Conservation (phyloP, 2,797 vertebrate genomes). For the Typhlichthys eigenmanni region DNA sequence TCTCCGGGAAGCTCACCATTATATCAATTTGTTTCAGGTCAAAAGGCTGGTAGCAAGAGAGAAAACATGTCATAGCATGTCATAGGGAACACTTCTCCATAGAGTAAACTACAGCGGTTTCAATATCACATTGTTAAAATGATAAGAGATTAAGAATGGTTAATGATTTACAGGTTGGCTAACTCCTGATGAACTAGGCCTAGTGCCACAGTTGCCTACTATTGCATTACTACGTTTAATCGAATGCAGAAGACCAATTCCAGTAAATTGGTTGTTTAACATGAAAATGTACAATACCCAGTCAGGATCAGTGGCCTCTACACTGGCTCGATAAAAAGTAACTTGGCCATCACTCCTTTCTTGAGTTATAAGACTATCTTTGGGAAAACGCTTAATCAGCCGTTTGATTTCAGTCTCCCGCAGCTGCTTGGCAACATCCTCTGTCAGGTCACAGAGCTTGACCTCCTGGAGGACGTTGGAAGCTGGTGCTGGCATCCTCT, state of each 20-base stretch:
- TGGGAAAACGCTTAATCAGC: slow-evolving; percentile 79
- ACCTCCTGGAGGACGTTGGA: slow-evolving; percentile 57
- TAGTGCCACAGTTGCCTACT: background rate
- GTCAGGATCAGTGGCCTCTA: slow-evolving; percentile 81
- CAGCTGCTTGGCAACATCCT: slow-evolving; percentile 66
- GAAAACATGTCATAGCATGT: slow-evolving; percentile 5
- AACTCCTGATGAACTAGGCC: slow-evolving; percentile 6
- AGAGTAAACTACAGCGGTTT: background rate
- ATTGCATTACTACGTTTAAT: background rate
- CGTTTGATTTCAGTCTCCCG: slow-evolving; percentile 79
- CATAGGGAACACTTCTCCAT: slow-evolving; percentile 1
- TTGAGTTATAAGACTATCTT: slow-evolving; percentile 80
- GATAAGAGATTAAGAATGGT: background rate
- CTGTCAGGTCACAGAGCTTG: slow-evolving; percentile 75
- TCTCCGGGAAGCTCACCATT: slow-evolving; percentile 83
- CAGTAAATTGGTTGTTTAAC: background rate
- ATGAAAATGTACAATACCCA: slow-evolving; percentile 69
- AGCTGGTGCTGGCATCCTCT: slow-evolving; percentile 30
- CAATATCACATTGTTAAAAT: background rate
- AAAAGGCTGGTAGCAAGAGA: slow-evolving; percentile 74
- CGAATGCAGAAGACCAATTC: background rate
- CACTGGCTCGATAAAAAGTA: slow-evolving; percentile 76
- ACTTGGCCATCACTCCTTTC: slow-evolving; percentile 78
- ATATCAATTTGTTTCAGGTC: slow-evolving; percentile 81
- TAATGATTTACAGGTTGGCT: background rate